Evolutionary conservation across 2,888 invertebrate species (phyloP).

Genomic region (Gryllus longicercus): DNA sequence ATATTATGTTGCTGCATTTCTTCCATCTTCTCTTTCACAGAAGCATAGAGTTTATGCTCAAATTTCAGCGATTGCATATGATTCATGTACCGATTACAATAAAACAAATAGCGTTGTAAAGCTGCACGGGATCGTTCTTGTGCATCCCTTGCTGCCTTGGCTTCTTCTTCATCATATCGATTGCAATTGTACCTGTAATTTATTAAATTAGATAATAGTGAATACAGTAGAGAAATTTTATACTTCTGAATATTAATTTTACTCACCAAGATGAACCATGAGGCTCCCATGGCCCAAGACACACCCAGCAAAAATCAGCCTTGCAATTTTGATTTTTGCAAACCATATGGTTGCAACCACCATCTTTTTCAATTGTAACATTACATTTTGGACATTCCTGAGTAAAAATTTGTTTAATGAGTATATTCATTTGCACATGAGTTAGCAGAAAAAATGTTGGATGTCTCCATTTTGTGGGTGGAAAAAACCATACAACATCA

Average conservation of each 20-base stretch:
- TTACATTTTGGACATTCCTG: constrained; percentile 95
- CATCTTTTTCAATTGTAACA: constrained; percentile 94
- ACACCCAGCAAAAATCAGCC: constrained; percentile 99
- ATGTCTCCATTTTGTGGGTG: no score
- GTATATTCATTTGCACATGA: no score
- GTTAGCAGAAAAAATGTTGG: no score
- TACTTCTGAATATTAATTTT: background rate
- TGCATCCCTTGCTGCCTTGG: constrained; percentile 92
- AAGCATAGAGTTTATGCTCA: constrained; percentile 93
- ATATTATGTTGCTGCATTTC: constrained; percentile 99
- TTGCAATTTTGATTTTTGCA: constrained; percentile 98
- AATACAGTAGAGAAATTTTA: background rate
- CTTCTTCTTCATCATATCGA: constrained; percentile 94
- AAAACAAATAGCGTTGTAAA: constrained; percentile 94
- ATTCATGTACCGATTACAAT: constrained; percentile 99
- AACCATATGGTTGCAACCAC: constrained; percentile 99
- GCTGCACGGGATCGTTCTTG: constrained; percentile 92
- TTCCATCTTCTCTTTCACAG: constrained; percentile 97
- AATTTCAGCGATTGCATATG: constrained; percentile 98
- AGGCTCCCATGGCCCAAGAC: constrained; percentile 97
- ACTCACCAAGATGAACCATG: constrained; percentile 89
- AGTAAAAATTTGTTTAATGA: constrained; percentile 34
- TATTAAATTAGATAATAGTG: background rate
- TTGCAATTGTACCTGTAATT: constrained; percentile 82
- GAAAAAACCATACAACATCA: no score